Conservation (phyloP, 2,113 vertebrate species). For the Tinamus guttatus region DNA sequence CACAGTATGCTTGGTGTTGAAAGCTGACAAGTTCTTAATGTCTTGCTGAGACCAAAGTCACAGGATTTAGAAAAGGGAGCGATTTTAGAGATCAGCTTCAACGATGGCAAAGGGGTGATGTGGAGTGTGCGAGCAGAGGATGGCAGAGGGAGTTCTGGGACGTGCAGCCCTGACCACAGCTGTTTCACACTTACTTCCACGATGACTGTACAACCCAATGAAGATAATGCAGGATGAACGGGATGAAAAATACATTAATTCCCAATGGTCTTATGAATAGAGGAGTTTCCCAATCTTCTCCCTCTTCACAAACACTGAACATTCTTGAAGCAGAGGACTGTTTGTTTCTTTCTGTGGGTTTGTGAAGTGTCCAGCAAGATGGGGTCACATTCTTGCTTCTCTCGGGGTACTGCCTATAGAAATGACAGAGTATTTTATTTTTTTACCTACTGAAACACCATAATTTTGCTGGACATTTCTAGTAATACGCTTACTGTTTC, state of each 20-base stretch:
- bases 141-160: background rate
- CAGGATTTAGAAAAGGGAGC: background rate
- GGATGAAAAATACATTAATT: background rate
- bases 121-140: background rate
- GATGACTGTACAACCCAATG: background rate
- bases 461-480: slow-evolving; percentile 9
- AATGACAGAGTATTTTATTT: background rate
- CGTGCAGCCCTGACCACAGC: background rate
- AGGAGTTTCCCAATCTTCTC: background rate
- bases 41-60: background rate
- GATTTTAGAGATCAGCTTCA: background rate
- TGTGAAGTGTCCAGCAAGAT: background rate
- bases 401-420: background rate
- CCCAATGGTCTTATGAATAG: background rate
- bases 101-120: background rate
- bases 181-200: background rate
- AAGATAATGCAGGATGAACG: background rate
- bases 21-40: background rate
- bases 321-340: background rate
- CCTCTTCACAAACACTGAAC: background rate
- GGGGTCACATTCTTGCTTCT: background rate
- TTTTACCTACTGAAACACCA: background rate
- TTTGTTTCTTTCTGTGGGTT: background rate
- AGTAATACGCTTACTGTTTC: background rate
- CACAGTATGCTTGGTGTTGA: background rate